Conservation (phyloP, 2,888 invertebrate species). For the Pollenia angustigena region DNA sequence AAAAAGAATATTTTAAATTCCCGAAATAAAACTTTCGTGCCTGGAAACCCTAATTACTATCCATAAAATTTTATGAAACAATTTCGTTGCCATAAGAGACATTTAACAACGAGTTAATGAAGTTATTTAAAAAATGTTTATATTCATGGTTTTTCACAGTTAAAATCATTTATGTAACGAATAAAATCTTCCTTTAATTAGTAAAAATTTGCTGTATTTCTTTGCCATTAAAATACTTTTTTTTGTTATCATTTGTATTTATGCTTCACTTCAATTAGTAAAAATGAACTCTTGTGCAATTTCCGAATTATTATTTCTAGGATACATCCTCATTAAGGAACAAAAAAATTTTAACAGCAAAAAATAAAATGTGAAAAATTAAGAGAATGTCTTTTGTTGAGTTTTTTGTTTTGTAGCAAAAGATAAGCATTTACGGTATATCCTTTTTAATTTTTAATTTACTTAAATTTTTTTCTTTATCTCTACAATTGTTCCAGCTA, state of each 20-base stretch:
- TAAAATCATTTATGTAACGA: too few relatives aligned
- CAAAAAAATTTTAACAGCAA: conserved; percentile 12
- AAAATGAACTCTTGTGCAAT: not conserved
- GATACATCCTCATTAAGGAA: conserved; percentile 29
- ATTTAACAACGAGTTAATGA: too few relatives aligned
- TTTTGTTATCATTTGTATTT: not conserved
- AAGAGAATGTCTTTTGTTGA: not conserved
- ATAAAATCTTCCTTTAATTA: too few relatives aligned
- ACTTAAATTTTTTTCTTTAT: conserved; percentile 42
- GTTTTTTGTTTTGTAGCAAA: not conserved
- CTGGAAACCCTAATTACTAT: too few relatives aligned
- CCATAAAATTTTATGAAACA: too few relatives aligned
- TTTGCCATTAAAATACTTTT: not conserved
- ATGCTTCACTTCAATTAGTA: conserved; percentile 7
- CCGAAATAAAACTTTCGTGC: too few relatives aligned
- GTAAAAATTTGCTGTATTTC: not conserved
- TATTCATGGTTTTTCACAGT: too few relatives aligned
- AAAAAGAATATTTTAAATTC: too few relatives aligned
- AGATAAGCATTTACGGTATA: conserved; percentile 32
- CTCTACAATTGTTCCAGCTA: not conserved
- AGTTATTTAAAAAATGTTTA: too few relatives aligned
- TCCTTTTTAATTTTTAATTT: conserved; percentile 60
- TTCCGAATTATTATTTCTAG: conserved; percentile 8
- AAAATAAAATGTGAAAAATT: not conserved
- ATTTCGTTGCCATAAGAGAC: too few relatives aligned